Conservation (phyloP, 2,888 invertebrate genomes). For the Andrena minutula region DNA sequence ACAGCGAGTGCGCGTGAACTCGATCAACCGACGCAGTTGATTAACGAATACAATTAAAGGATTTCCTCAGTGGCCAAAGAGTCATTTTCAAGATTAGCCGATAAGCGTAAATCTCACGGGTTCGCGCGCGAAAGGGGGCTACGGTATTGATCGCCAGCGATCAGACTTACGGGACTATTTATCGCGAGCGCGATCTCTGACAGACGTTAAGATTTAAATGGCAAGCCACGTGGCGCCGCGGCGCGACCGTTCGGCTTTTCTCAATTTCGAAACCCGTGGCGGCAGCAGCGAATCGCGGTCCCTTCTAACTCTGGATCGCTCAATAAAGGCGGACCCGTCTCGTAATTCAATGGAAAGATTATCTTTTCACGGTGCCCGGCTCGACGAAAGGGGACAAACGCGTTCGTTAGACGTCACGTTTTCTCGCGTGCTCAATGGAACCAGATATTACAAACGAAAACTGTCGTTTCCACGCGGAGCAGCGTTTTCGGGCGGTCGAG, state of each 20-base stretch:
- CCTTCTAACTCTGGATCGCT: slow-evolving; percentile 2
- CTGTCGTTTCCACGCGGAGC: slow-evolving; percentile 2
- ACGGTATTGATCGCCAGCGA: slow-evolving; percentile 57
- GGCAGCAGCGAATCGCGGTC: neutral
- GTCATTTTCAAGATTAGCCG: slow-evolving; percentile 21
- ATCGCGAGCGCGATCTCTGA: slow-evolving; percentile 58
- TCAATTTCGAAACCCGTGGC: slow-evolving; percentile 52
- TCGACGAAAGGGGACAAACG: slow-evolving; percentile 6
- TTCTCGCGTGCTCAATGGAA: slow-evolving; percentile 3
- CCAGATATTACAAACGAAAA: neutral
- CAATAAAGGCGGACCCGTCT: slow-evolving; percentile 13
- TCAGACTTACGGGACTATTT: slow-evolving; percentile 58
- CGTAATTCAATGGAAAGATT: slow-evolving; percentile 29
- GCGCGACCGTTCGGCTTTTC: slow-evolving; percentile 34
- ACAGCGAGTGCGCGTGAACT: neutral
- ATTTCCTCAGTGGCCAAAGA: neutral
- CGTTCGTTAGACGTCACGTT: slow-evolving; percentile 16
- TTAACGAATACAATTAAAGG: neutral
- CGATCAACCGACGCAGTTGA: neutral
- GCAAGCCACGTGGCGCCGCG: slow-evolving; percentile 64
- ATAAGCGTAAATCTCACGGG: slow-evolving; percentile 26
- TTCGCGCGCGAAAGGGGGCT: slow-evolving; percentile 22
- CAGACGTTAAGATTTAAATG: slow-evolving; percentile 68
- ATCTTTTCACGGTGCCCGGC: slow-evolving; percentile 19
- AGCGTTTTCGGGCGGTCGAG: neutral